Base-by-base conservation (phyloP, 2,888 invertebrate genomes). In the Limnephilus auricula region DNA sequence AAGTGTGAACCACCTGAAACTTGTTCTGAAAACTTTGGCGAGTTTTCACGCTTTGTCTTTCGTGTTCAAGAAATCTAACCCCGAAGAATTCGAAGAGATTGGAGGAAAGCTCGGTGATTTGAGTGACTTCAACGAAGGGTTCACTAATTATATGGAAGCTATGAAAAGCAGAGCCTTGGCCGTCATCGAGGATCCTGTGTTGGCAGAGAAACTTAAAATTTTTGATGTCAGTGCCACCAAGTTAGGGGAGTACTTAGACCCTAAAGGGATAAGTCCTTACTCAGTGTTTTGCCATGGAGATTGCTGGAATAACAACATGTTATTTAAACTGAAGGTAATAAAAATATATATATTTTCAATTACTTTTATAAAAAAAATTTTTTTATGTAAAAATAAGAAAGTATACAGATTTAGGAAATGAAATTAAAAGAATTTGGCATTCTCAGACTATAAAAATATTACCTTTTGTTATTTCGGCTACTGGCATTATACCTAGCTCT, bases 21-120 rank as follows among this genome's bases (percentile, higher is more conserved):
- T 92, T 25, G 87, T 32, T 5, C n/a, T 92, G 31, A 87, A 80
- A 34, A 90, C 37, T 37, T 37, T 92, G 80, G 91, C 90, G 10
- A 79, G 84, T 13, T 87, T 90, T 31, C 92, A 92, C 83, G 88
- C 91, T 0, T 25, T 90, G 78, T 92, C 91, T 12, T 91, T 92
- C 37, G 92, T 89, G 3, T 37, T 92, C 79, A 91, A 90, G 84
- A 90, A 90, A 78, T 32, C 31, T 18, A 40, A 90, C 13, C 65
- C 79, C 25, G 84, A 84, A 34, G 18, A n/a, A 15, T 90, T 90
- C n/a, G 30, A 18, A 6, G 90, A 89, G 31, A 40, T 88, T 2
- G 79, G 34, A 31, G 78, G 13, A 15, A 30, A 88, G 34, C 6
- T 40, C 10, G 88, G 79, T 25, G 79, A 34, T 18, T 40, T 79